phyloP scores from a whole-genome alignment of 1,140 invertebrate species.

The Rhyacophila brunnea region DNA sequence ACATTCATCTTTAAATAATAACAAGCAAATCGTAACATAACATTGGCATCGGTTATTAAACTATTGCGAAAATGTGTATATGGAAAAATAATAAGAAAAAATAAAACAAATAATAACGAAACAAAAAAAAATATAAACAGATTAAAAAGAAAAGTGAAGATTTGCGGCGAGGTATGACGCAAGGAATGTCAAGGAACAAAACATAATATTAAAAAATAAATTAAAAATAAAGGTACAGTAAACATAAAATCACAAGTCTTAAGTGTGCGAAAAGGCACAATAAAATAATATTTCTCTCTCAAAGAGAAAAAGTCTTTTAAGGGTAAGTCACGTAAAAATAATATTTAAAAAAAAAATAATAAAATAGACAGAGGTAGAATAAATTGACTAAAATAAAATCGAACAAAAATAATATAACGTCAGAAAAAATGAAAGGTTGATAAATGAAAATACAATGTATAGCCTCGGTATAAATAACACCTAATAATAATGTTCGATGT shows the following conservation, averaged over 20 bases:
- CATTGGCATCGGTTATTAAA: slow-evolving; percentile 29
- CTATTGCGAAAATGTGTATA: slow-evolving; percentile 10
- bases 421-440: slow-evolving; percentile 14
- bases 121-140: no score
- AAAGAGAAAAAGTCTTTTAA: slow-evolving; percentile 27
- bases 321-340: slow-evolving; percentile 16
- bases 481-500: slow-evolving; percentile 24
- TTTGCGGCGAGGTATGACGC: slow-evolving; percentile 30
- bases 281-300: slow-evolving; percentile 22
- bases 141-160: slow-evolving; percentile 15
- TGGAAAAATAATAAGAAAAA: slow-evolving; percentile 7
- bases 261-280: slow-evolving; percentile 23
- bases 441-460: slow-evolving; percentile 12
- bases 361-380: slow-evolving; percentile 31
- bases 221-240: slow-evolving; percentile 28
- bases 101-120: slow-evolving; percentile 19
- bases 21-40: slow-evolving; percentile 32
- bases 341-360: no score
- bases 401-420: slow-evolving; percentile 20
- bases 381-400: slow-evolving; percentile 28
- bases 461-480: slow-evolving; percentile 17
- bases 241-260: slow-evolving; percentile 35
- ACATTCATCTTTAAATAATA: slow-evolving; percentile 18
- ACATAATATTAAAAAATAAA: slow-evolving; percentile 30
- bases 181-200: slow-evolving; percentile 19